Conservation (phyloP, 2,888 invertebrate genomes). For the Desoria tigrina region DNA sequence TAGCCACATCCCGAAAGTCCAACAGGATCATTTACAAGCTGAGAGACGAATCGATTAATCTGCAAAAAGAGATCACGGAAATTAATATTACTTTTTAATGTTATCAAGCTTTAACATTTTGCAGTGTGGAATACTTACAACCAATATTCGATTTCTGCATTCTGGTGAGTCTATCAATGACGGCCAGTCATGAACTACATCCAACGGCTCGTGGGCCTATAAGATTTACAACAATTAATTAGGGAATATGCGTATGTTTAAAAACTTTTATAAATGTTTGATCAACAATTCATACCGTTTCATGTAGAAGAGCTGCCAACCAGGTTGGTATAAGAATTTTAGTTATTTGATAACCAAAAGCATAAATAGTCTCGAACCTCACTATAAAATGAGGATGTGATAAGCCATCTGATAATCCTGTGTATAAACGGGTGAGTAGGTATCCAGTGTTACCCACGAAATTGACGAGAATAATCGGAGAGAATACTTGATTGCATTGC, state of each 20-base stretch:
- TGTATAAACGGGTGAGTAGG: conserved; percentile 34
- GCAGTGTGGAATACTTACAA: conserved; percentile 28
- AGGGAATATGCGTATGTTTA: no score
- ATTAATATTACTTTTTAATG: no score
- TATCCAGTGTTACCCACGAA: conserved; percentile 41
- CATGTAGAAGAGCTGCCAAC: conserved; percentile 41
- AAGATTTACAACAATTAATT: no score
- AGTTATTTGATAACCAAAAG: conserved; percentile 31
- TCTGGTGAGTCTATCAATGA: conserved; percentile 23
- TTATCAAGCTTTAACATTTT: not conserved
- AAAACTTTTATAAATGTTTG: not conserved
- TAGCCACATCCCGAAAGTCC: conserved; percentile 45
- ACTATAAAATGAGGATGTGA: conserved; percentile 22
- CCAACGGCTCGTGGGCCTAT: conserved; percentile 37
- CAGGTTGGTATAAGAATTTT: conserved; percentile 42
- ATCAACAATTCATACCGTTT: conserved; percentile 24
- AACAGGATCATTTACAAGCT: conserved; percentile 29
- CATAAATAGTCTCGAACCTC: conserved; percentile 29
- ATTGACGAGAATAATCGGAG: conserved; percentile 37
- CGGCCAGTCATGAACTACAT: conserved; percentile 37
- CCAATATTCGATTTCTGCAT: conserved; percentile 31
- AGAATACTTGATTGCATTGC: conserved; percentile 40
- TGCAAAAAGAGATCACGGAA: conserved; percentile 11
- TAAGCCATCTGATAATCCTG: conserved; percentile 33
- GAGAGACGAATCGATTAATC: conserved; percentile 38